Evolutionary conservation across 2,888 invertebrate genomes (phyloP).

Genomic region (Mimas tiliae): DNA sequence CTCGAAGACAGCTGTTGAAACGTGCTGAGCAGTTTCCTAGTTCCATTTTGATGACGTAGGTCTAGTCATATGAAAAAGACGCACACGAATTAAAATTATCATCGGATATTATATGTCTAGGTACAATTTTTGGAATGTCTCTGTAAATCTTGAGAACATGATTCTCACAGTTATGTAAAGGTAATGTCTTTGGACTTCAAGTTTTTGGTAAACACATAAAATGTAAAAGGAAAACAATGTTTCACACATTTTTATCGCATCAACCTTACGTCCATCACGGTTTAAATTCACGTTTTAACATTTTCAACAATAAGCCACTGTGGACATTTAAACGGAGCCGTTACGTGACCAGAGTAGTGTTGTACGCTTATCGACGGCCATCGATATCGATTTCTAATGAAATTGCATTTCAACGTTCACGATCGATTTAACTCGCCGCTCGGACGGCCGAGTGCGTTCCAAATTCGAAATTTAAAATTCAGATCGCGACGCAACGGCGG

Average conservation of each 20-base stretch:
- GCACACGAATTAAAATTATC: too few species aligned
- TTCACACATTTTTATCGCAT: slow-evolving; percentile 20
- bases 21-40: too few species aligned
- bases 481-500: slow-evolving; percentile 65
- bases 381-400: slow-evolving; percentile 66
- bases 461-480: slow-evolving; percentile 74
- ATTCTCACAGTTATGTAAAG: not conserved
- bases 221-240: slow-evolving; percentile 15
- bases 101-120: too few species aligned
- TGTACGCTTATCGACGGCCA: slow-evolving; percentile 65
- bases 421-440: slow-evolving; percentile 78
- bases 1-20: too few species aligned
- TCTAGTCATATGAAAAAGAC: too few species aligned
- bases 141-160: not conserved
- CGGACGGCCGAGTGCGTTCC: slow-evolving; percentile 61
- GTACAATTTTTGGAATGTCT: not conserved
- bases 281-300: slow-evolving; percentile 44
- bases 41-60: too few species aligned
- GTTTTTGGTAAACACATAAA: slow-evolving; percentile 22
- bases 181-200: not conserved
- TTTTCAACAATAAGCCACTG: slow-evolving; percentile 50
- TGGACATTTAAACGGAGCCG: slow-evolving; percentile 62
- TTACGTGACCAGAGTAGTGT: slow-evolving; percentile 67
- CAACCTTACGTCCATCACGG: slow-evolving; percentile 29
- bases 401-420: slow-evolving; percentile 72